Base-by-base conservation (phyloP, 1,140 invertebrate species). In the Drosophila tristis region DNA sequence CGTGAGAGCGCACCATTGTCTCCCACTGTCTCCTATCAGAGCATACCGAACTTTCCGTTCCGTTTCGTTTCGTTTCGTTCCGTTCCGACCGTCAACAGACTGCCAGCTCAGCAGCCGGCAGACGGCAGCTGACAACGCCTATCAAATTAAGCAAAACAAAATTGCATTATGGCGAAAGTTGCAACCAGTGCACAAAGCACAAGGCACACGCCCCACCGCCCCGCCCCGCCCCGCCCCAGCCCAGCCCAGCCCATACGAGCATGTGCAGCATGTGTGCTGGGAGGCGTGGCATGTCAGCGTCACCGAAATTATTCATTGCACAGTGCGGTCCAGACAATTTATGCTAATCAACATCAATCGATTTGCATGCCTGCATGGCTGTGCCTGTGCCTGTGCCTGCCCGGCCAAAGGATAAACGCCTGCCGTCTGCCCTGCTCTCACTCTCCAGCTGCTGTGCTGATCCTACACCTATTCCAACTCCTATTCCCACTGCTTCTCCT, bases 291-390 rank as follows among this genome's bases (percentile, higher is more conserved):
- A 65, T 80, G 80, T 66, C 64, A 72, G 68, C 61, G 51, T 66
- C 80, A 58, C 74, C 84, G 77, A 89, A 90, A 84, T 89, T 90
- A 89, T 89, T 89, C 84, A 89, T 89, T 89, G 84, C 84, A 89
- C 85, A 90, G 68, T 89, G 86, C 81, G 86, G 86, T 90, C 81
- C 86, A 90, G 86, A 90, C 86, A 90, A 90, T 90, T 90, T 90
- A 90, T 90, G 86, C 87, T 90, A 90, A 90, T 90, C 86, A 90
- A 90, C 86, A 90, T 90, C 86, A 90, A 90, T 90, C 86, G 86
- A 86, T 90, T 90, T 82, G 84, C 85, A 89, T 89, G 79, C 68
- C 72, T 29, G 29, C 62, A 20, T 50, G 66, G 63, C 65, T 42
- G 35, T 50, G 9, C 13, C 9, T 50, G 60, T 31, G 29, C 23